phyloP scores from a whole-genome alignment of 2,888 invertebrate species.

The Ophion costatus region DNA sequence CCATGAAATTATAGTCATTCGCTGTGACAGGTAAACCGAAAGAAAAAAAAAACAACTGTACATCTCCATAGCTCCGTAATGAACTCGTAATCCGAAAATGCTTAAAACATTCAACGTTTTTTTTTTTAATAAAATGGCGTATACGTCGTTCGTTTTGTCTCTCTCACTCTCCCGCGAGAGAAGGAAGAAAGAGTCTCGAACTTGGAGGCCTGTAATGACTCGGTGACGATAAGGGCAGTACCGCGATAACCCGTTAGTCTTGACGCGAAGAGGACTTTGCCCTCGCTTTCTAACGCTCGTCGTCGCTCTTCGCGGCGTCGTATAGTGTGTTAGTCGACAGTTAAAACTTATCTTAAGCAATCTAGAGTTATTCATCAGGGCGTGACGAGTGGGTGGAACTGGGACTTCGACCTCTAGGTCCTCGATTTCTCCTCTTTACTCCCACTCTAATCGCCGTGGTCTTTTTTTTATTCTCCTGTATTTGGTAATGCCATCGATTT shows the following conservation, averaged over 20 bases:
- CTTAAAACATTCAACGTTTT: background rate
- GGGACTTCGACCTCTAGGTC: slow-evolving; percentile 47
- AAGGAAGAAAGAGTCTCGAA: slow-evolving; percentile 31
- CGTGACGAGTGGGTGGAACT: slow-evolving; percentile 75
- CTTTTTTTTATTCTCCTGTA: slow-evolving; percentile 16
- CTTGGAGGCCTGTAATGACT: slow-evolving; percentile 70
- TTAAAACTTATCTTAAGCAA: slow-evolving; percentile 73
- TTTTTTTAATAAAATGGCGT: slow-evolving; percentile 32
- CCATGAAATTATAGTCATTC: background rate
- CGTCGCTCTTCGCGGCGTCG: slow-evolving; percentile 34
- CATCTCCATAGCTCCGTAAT: too few relatives aligned
- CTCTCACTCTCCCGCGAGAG: background rate
- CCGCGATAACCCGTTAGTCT: slow-evolving; percentile 65
- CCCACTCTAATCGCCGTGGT: slow-evolving; percentile 22
- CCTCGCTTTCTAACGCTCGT: slow-evolving; percentile 41
- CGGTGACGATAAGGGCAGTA: slow-evolving; percentile 71
- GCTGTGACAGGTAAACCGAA: background rate
- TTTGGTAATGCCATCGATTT: slow-evolving; percentile 28
- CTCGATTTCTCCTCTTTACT: slow-evolving; percentile 53
- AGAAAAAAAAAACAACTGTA: background rate
- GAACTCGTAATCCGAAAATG: background rate
- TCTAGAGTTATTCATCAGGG: slow-evolving; percentile 75
- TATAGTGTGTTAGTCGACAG: slow-evolving; percentile 71
- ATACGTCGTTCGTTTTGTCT: background rate
- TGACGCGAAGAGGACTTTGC: slow-evolving; percentile 50